Conservation (phyloP, 2,888 invertebrate species). For the Trissoscelio sp. region DNA sequence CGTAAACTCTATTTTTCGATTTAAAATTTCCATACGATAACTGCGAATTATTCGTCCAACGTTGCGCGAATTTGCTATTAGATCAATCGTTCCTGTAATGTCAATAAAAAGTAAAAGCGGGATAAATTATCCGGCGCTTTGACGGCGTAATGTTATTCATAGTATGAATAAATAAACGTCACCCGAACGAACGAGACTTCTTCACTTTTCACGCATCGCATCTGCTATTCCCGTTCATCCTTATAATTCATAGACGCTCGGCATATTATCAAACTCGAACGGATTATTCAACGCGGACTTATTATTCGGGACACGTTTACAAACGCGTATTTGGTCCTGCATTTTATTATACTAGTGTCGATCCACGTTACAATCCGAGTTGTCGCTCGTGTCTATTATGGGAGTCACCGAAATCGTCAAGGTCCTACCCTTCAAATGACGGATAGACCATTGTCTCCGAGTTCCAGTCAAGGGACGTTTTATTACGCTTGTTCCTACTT, state of each 20-base stretch:
- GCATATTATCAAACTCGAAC: slow-evolving; percentile 53
- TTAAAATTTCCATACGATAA: slow-evolving; percentile 50
- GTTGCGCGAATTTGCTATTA: slow-evolving; percentile 39
- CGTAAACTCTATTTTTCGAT: slow-evolving; percentile 56
- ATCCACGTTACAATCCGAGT: slow-evolving; percentile 20
- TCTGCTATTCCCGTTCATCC: slow-evolving; percentile 49
- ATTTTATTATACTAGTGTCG: slow-evolving; percentile 48
- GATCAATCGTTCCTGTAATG: slow-evolving; percentile 43
- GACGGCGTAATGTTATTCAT: slow-evolving; percentile 60
- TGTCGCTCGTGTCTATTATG: slow-evolving; percentile 15
- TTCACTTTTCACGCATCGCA: slow-evolving; percentile 53
- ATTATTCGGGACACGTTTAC: slow-evolving; percentile 42
- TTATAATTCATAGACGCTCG: slow-evolving; percentile 57
- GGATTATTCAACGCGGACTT: slow-evolving; percentile 37
- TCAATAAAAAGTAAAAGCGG: slow-evolving; percentile 42
- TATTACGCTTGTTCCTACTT: slow-evolving; percentile 29
- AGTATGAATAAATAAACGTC: slow-evolving; percentile 63
- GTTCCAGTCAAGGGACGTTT: slow-evolving; percentile 15
- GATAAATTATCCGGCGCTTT: slow-evolving; percentile 53
- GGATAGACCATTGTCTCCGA: slow-evolving; percentile 9
- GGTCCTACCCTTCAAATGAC: slow-evolving; percentile 20
- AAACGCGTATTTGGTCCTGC: slow-evolving; percentile 4
- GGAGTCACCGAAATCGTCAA: slow-evolving; percentile 38
- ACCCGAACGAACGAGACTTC: slow-evolving; percentile 46
- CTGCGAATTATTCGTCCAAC: slow-evolving; percentile 46